Percentiles rank a stretch among this genome's conserved stretches.
Conservation (phyloP, 2,888 invertebrate species). For the Nymphalis c-album region DNA sequence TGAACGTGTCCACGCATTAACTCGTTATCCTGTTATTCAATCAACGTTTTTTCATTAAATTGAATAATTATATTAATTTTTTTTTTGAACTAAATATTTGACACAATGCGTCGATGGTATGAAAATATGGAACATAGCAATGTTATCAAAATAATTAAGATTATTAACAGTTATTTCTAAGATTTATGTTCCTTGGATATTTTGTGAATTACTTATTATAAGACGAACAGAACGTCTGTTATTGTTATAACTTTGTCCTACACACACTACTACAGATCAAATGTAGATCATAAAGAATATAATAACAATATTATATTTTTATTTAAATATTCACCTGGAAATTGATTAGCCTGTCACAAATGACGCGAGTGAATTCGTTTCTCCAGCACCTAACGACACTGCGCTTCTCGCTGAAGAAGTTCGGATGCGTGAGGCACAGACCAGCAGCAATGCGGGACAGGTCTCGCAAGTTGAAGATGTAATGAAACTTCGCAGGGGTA, state of each 20-base stretch:
- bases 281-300: too few relatives aligned
- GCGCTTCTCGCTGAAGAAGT: conserved; percentile 84
- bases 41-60: neutral
- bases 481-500: conserved; percentile 96
- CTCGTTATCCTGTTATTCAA: conserved; percentile 81
- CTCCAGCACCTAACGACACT: conserved; percentile 93
- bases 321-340: conserved; percentile 55
- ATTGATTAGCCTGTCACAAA: conserved; percentile 92
- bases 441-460: conserved; percentile 92
- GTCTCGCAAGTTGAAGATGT: conserved; percentile 96
- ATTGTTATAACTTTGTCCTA: too few relatives aligned
- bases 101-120: too few relatives aligned
- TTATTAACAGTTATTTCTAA: too few relatives aligned
- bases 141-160: too few relatives aligned
- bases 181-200: too few relatives aligned
- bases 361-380: conserved; percentile 93
- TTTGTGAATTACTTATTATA: too few relatives aligned
- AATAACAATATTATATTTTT: too few relatives aligned
- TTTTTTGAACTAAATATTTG: too few relatives aligned
- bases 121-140: too few relatives aligned
- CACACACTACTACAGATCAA: too few relatives aligned
- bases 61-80: neutral
- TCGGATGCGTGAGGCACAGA: conserved; percentile 87
- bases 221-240: too few relatives aligned
- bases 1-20: conserved; percentile 83